These are phyloP conservation scores for Bubo bubo DNA, from an alignment of 2,113 vertebrate species.

Conservation along the genomic window DNA sequence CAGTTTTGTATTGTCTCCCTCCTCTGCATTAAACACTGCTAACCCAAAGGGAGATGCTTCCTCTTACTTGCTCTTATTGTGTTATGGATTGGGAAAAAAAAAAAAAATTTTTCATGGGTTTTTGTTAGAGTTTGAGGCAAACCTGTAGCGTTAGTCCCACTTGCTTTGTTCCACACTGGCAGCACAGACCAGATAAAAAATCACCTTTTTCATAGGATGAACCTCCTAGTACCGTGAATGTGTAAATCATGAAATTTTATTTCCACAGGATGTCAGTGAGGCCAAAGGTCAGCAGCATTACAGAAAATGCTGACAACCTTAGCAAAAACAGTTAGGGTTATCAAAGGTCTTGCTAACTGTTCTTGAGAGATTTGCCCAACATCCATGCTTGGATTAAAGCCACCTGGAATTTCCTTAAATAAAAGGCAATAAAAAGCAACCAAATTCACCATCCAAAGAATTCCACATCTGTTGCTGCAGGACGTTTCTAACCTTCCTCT, in stretches of 20 bases:
- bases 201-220: background rate
- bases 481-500: background rate
- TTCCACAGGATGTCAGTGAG: background rate
- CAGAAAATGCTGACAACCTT: background rate
- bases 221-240: background rate
- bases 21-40: background rate
- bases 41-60: background rate
- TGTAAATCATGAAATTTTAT: background rate
- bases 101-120: background rate
- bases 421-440: background rate
- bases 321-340: background rate
- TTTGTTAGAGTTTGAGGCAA: background rate
- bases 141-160: background rate
- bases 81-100: background rate
- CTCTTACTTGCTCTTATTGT: background rate
- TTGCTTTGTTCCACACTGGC: background rate
- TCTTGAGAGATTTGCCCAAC: background rate
- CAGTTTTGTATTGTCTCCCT: background rate
- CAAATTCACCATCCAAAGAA: background rate
- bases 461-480: background rate
- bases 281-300: background rate
- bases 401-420: background rate
- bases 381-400: background rate
- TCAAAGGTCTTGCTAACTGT: background rate
- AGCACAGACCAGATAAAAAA: background rate